Conservation (phyloP, 2,797 vertebrate species). For the Catamblyrhynchus diadema region DNA sequence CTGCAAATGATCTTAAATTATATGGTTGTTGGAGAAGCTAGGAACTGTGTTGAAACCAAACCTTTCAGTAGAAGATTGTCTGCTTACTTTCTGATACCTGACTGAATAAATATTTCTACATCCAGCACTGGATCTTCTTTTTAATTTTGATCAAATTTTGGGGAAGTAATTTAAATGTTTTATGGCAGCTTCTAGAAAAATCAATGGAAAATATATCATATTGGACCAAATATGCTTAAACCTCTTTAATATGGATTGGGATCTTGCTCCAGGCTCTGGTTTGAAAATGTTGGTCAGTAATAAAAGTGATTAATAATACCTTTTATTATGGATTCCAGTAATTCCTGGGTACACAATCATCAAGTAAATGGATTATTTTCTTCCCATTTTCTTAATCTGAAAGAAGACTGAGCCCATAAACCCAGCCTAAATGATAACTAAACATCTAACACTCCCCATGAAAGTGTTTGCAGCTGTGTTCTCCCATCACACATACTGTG, state of each 20-base stretch:
- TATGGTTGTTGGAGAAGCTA: not conserved
- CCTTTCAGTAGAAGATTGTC: not conserved
- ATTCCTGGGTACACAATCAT: not conserved
- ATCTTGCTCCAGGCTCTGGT: not conserved
- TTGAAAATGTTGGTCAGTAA: constrained; percentile 15
- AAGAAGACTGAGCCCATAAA: not conserved
- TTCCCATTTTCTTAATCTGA: not conserved
- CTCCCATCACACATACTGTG: not conserved
- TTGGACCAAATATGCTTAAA: not conserved
- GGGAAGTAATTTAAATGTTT: not conserved
- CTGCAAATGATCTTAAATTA: not conserved
- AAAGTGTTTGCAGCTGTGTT: constrained; percentile 51
- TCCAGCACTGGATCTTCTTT: not conserved
- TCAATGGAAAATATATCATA: not conserved
- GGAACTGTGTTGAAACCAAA: not conserved
- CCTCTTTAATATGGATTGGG: not conserved
- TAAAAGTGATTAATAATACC: not conserved
- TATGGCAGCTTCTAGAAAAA: not conserved
- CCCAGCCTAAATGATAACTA: constrained; percentile 8
- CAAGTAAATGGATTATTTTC: not conserved
- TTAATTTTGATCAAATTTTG: not conserved
- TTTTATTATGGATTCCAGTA: not conserved
- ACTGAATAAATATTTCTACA: not conserved
- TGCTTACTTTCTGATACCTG: not conserved
- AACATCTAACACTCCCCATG: not conserved